Conservation (phyloP, 2,113 vertebrate genomes). For the Muntiacus muntjak region DNA sequence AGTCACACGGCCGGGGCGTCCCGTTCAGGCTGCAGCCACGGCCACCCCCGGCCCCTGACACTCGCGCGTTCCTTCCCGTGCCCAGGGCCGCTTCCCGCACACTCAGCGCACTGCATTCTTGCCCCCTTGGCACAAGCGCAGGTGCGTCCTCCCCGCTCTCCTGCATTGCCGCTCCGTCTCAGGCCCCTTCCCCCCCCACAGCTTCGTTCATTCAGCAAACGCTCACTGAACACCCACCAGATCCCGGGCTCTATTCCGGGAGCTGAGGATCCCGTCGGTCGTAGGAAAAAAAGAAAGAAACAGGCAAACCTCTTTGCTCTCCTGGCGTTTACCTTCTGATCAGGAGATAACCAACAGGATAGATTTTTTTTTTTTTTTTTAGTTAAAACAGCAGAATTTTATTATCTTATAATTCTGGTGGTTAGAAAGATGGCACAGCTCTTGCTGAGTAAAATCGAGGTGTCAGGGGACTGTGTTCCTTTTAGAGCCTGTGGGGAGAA, state of each 20-base stretch:
- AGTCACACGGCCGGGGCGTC: neutral
- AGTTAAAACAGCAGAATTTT: neutral
- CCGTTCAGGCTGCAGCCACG: neutral
- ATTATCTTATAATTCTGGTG: neutral
- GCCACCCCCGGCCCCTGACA: neutral
- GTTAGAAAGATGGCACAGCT: too few relatives aligned
- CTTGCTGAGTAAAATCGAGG: neutral
- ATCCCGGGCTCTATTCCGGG: neutral
- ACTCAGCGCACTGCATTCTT: neutral
- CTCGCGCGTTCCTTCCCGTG: accelerated
- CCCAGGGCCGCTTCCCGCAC: accelerated
- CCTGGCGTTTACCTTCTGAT: accelerated
- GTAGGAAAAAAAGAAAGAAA: neutral
- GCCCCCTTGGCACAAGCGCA: too few relatives aligned
- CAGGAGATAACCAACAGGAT: accelerated
- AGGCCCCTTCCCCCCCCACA: accelerated
- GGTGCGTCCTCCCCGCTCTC: accelerated
- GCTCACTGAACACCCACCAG: accelerated
- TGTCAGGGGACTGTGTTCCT: neutral
- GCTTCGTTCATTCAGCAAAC: neutral
- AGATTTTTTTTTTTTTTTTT: neutral
- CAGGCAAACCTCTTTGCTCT: neutral
- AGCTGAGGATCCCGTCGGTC: accelerated
- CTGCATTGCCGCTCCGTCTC: accelerated
- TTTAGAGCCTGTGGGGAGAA: neutral